These are phyloP conservation scores for Melanotaenia duboulayi DNA, from an alignment of 2,113 vertebrate genomes.

Conservation along the genomic window DNA sequence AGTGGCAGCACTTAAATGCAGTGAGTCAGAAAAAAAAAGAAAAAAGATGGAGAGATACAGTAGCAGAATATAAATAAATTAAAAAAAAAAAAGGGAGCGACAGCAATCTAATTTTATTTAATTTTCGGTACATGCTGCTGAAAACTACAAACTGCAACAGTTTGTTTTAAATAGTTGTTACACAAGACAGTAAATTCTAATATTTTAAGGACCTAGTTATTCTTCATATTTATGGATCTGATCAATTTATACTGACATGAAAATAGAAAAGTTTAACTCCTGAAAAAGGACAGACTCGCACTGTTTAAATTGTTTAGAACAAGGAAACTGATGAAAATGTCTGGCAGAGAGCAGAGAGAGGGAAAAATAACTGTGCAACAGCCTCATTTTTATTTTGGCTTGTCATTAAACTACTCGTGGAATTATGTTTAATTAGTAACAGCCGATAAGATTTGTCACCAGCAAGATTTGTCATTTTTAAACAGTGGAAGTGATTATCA, in stretches of 20 bases:
- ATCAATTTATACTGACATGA: not conserved
- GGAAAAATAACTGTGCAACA: not conserved
- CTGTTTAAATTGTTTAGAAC: not conserved
- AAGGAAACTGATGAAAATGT: not conserved
- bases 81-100: conserved; percentile 23
- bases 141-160: conserved; percentile 12
- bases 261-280: not conserved
- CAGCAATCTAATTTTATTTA: conserved; percentile 53
- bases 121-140: conserved; percentile 51
- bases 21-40: conserved; percentile 11
- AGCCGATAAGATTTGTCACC: not conserved
- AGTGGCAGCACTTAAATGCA: conserved; percentile 36
- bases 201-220: not conserved
- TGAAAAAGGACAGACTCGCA: too few species aligned
- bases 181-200: too few species aligned
- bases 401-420: conserved; percentile 2
- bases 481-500: conserved; percentile 5
- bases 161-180: not conserved
- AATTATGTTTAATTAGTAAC: conserved; percentile 6
- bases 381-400: not conserved
- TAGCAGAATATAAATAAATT: conserved; percentile 24
- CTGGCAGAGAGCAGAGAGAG: not conserved
- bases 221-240: not conserved
- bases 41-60: not conserved
- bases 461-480: not conserved